Evolutionary conservation across 2,888 invertebrate species (phyloP).

Genomic region (Parapristionchus giblindavisi): DNA sequence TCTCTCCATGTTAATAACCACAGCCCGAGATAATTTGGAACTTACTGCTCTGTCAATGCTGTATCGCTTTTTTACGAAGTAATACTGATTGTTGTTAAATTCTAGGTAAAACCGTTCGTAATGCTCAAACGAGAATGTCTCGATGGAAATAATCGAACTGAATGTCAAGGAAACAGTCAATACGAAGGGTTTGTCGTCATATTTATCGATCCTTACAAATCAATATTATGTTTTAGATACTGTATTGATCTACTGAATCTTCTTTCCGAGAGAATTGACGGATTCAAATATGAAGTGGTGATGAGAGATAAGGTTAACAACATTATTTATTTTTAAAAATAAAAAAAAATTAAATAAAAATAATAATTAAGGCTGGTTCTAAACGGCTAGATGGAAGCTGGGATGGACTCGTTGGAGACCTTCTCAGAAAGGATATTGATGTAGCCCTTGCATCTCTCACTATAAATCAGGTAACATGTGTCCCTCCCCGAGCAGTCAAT

Average conservation of each 20-base stretch:
- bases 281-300: slow-evolving; percentile 70
- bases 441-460: slow-evolving; percentile 93
- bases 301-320: slow-evolving; percentile 32
- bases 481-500: not conserved
- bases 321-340: not conserved
- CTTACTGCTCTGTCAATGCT: not conserved
- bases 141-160: slow-evolving; percentile 54
- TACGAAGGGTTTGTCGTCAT: slow-evolving; percentile 76
- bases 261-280: slow-evolving; percentile 69
- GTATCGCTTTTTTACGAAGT: not conserved
- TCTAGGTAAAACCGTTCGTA: slow-evolving; percentile 86
- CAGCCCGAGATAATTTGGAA: too few species aligned
- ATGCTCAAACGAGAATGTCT: slow-evolving; percentile 79
- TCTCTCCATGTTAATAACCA: too few species aligned
- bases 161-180: slow-evolving; percentile 78
- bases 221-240: slow-evolving; percentile 66
- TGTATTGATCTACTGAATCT: slow-evolving; percentile 71
- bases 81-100: too few species aligned
- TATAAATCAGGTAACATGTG: slow-evolving; percentile 81
- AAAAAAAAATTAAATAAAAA: slow-evolving; percentile 50
- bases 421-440: slow-evolving; percentile 79
- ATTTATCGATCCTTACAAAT: not conserved
- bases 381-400: slow-evolving; percentile 66
- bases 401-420: slow-evolving; percentile 70
- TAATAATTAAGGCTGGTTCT: slow-evolving; percentile 68